Conservation (phyloP, 2,888 invertebrate species). For the Polylopha cassiicola region DNA sequence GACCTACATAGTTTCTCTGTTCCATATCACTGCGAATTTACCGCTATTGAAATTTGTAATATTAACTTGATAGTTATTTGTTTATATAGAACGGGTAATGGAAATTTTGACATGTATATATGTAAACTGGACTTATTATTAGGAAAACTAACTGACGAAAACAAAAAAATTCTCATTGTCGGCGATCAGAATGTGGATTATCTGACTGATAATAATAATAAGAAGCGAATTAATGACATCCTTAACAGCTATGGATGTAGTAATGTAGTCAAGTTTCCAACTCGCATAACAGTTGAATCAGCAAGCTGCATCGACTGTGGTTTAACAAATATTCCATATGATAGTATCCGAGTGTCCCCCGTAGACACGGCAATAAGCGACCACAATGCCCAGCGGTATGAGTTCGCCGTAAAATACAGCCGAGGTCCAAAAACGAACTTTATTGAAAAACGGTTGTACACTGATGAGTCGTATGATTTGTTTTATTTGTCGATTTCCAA, state of each 20-base stretch:
- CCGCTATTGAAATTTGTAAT: neutral
- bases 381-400: neutral
- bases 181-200: too few relatives aligned
- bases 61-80: neutral
- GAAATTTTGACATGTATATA: constrained; percentile 1
- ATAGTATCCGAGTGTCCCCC: neutral
- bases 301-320: constrained; percentile 3
- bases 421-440: neutral
- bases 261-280: too few relatives aligned
- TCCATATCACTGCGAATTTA: constrained; percentile 3
- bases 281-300: too few relatives aligned
- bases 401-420: neutral
- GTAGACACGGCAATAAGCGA: constrained; percentile 1
- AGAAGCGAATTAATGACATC: too few relatives aligned
- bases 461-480: neutral
- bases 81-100: constrained; percentile 1
- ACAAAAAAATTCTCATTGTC: too few relatives aligned
- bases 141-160: neutral
- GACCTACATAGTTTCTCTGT: neutral
- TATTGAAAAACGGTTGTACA: neutral
- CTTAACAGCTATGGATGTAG: too few relatives aligned
- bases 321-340: neutral
- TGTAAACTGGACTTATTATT: constrained; percentile 1
- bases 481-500: neutral
- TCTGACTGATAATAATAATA: too few relatives aligned